Percentiles rank a stretch among this genome's conserved stretches.
Evolutionary conservation across 2,113 vertebrate species (phyloP).

Genomic region (Cyprinodon brontotheroides): DNA sequence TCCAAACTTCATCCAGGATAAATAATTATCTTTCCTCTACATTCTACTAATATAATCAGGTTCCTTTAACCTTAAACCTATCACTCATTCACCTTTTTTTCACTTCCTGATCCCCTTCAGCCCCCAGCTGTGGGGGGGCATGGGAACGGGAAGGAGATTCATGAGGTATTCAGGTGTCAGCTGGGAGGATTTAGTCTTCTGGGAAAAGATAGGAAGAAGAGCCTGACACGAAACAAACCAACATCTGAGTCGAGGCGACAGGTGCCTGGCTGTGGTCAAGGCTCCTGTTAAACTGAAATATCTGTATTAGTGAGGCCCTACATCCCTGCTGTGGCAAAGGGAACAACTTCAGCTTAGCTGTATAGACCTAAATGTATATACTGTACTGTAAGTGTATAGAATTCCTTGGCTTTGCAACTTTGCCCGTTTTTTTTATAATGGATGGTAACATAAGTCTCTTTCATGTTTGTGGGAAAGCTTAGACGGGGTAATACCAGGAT

Average conservation of each 20-base stretch:
- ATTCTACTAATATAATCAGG: too few species aligned
- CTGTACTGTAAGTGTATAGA: not conserved
- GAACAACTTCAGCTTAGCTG: slow-evolving; percentile 16
- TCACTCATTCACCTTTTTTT: slow-evolving; percentile 25
- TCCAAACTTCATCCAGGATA: too few species aligned
- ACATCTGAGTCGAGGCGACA: slow-evolving; percentile 54
- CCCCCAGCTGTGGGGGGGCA: slow-evolving; percentile 25
- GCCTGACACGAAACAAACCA: slow-evolving; percentile 13
- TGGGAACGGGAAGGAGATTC: slow-evolving; percentile 39
- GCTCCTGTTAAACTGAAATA: slow-evolving; percentile 22
- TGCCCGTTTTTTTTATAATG: slow-evolving; percentile 51
- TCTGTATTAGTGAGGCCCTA: slow-evolving; percentile 3
- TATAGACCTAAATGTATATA: not conserved
- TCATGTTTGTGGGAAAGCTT: slow-evolving; percentile 78
- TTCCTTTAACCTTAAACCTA: not conserved
- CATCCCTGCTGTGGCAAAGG: not conserved
- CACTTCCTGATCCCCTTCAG: not conserved
- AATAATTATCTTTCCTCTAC: too few species aligned
- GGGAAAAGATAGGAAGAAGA: slow-evolving; percentile 36
- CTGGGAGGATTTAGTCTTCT: slow-evolving; percentile 30
- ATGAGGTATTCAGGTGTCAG: slow-evolving; percentile 57
- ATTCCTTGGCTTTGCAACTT: slow-evolving; percentile 24
- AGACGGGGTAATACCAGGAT: slow-evolving; percentile 68
- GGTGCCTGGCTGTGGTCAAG: slow-evolving; percentile 48
- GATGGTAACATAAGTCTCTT: slow-evolving; percentile 63